phyloP scores from a whole-genome alignment of 2,113 vertebrate genomes.

The Platysteira castanea region DNA sequence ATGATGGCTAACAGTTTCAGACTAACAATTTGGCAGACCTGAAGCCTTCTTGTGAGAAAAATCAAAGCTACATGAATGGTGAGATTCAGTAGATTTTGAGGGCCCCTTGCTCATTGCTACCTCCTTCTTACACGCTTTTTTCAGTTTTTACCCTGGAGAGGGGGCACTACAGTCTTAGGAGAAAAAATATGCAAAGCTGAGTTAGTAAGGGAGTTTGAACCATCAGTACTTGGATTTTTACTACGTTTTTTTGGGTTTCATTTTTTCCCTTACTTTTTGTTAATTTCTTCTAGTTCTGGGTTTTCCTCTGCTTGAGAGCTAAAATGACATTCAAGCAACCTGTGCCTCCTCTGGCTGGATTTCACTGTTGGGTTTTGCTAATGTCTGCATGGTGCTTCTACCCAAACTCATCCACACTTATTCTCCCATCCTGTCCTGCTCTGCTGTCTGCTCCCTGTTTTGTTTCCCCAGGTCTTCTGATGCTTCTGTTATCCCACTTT shows the following conservation, averaged over 20 bases:
- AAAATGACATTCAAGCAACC: neutral
- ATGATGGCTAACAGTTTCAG: neutral
- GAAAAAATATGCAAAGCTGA: neutral
- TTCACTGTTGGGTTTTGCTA: neutral
- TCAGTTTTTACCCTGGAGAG: neutral
- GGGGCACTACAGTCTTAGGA: neutral
- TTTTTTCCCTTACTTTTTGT: fast-evolving
- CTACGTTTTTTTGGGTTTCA: fast-evolving
- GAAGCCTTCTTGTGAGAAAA: neutral
- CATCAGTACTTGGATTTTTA: neutral
- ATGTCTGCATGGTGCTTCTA: neutral
- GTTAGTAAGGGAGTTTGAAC: neutral
- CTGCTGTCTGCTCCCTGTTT: neutral
- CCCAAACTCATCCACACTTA: neutral
- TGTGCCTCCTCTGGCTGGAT: neutral
- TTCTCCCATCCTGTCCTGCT: neutral
- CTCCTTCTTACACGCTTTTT: neutral
- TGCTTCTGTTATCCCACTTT: neutral
- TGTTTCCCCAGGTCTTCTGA: neutral
- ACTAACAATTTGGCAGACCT: neutral
- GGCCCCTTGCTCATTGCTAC: neutral
- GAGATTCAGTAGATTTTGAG: neutral
- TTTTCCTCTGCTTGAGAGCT: neutral
- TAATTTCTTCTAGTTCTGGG: neutral
- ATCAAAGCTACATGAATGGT: neutral